A percentile compares a stretch with the other conserved stretches of the same genome.
Evolutionary conservation across 2,797 vertebrate genomes (phyloP).

Genomic region (Astyanax mexicanus): DNA sequence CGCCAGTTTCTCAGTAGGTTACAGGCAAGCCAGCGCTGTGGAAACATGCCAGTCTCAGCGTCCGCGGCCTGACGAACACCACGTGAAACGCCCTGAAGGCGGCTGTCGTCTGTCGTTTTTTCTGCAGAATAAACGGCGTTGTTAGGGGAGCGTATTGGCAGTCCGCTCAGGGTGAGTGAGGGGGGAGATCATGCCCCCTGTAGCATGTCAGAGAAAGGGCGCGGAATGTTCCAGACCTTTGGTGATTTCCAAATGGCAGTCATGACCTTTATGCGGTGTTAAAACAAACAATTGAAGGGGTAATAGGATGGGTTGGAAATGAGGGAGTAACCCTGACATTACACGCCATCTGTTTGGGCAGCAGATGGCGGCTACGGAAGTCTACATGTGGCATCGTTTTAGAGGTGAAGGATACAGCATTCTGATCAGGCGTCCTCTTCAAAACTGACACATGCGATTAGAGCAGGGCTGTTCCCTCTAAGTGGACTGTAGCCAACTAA

Average conservation of each 20-base stretch:
- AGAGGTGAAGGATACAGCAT: slow-evolving; percentile 34
- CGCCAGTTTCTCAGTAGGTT: slow-evolving; percentile 40
- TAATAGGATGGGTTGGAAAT: slow-evolving; percentile 72
- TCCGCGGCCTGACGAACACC: slow-evolving; percentile 55
- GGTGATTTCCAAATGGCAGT: slow-evolving; percentile 77
- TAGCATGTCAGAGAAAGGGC: slow-evolving; percentile 75
- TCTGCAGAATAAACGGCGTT: slow-evolving; percentile 52
- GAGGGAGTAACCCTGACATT: slow-evolving; percentile 75
- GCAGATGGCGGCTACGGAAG: slow-evolving; percentile 40
- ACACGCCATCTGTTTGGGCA: slow-evolving; percentile 76
- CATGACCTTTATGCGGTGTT: slow-evolving; percentile 78
- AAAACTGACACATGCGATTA: slow-evolving; percentile 5
- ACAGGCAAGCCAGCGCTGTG: slow-evolving; percentile 63
- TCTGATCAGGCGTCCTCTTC: slow-evolving; percentile 40
- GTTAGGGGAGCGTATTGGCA: slow-evolving; percentile 77
- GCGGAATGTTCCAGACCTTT: slow-evolving; percentile 69
- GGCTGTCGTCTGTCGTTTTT: slow-evolving; percentile 65
- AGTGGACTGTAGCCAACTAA: not conserved
- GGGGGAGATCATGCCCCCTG: slow-evolving; percentile 63
- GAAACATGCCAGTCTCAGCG: slow-evolving; percentile 72
- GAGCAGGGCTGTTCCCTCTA: not conserved
- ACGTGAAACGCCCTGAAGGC: slow-evolving; percentile 64
- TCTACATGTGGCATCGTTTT: slow-evolving; percentile 32
- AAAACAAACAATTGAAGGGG: slow-evolving; percentile 74
- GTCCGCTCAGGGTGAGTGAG: slow-evolving; percentile 76